Evolutionary conservation across 2,888 invertebrate species (phyloP).

Genomic region (Ormyrus thymus): DNA sequence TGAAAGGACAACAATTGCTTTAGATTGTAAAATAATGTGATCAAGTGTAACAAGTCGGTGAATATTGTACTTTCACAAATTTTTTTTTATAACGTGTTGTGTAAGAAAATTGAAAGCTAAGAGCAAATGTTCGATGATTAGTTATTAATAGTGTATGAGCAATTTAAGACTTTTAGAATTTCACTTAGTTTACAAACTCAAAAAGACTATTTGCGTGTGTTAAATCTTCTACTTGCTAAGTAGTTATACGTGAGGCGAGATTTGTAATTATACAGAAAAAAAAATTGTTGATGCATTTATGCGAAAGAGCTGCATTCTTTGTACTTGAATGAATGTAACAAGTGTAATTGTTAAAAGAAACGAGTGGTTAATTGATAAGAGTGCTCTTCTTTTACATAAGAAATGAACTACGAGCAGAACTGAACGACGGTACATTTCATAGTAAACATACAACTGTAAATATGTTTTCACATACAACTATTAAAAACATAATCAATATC

Average conservation of each 20-base stretch:
- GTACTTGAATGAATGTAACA: constrained; percentile 25
- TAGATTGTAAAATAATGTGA: constrained; percentile 6
- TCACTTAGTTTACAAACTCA: constrained; percentile 12
- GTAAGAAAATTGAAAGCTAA: background rate
- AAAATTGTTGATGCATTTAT: constrained; percentile 50
- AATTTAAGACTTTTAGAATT: constrained; percentile 3
- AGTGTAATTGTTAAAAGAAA: constrained; percentile 11
- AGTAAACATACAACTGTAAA: no score
- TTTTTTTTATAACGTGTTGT: background rate
- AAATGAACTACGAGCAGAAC: constrained; percentile 27
- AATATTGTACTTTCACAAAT: background rate
- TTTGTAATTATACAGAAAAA: constrained; percentile 14
- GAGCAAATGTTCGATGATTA: constrained; percentile 2
- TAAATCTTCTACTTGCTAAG: background rate
- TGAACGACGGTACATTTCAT: constrained; percentile 19
- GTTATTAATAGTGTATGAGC: background rate
- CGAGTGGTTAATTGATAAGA: constrained; percentile 19
- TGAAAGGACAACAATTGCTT: background rate
- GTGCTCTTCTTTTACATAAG: constrained; percentile 27
- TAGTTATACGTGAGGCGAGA: constrained; percentile 21
- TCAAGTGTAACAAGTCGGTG: constrained; percentile 7
- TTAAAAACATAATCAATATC: no score
- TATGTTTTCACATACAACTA: no score
- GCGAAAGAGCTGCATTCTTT: constrained; percentile 46
- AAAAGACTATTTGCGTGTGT: constrained; percentile 38